phyloP scores from a whole-genome alignment of 2,888 invertebrate genomes.

The Cantharis rufa region DNA sequence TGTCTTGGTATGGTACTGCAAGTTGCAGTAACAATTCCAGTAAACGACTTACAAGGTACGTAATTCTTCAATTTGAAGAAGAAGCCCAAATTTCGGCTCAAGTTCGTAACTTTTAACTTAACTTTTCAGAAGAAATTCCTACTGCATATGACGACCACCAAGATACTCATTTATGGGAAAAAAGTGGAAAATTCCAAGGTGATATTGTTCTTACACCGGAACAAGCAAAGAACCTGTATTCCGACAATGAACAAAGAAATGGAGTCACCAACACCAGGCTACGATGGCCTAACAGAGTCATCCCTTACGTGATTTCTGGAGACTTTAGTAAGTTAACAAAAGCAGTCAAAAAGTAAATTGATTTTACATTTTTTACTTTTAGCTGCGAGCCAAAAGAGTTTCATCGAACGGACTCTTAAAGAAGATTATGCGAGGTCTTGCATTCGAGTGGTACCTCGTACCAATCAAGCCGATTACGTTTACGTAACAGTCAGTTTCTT shows the following conservation, averaged over 20 bases:
- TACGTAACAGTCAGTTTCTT: conserved; percentile 10
- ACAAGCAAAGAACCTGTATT: background rate
- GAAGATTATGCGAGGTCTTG: conserved; percentile 8
- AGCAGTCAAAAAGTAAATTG: background rate
- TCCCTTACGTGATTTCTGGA: conserved; percentile 6
- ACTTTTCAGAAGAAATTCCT: too few relatives aligned
- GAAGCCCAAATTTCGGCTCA: too few relatives aligned
- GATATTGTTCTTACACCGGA: conserved; percentile 10
- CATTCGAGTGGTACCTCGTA: conserved; percentile 1
- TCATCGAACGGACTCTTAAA: background rate
- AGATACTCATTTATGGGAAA: conserved; percentile 5
- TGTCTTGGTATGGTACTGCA: background rate
- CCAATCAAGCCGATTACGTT: conserved; percentile 12
- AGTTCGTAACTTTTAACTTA: too few relatives aligned
- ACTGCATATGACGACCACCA: background rate
- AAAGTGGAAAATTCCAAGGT: conserved; percentile 21
- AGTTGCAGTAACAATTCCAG: background rate
- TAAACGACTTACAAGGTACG: background rate
- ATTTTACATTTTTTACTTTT: background rate
- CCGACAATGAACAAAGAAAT: background rate
- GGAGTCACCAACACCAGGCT: background rate
- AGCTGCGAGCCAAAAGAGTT: background rate
- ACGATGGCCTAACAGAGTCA: conserved; percentile 3
- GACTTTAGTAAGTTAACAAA: background rate
- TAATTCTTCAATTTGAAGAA: background rate